phyloP scores from a whole-genome alignment of 2,888 invertebrate genomes.

The Agonopterix heracliana region DNA sequence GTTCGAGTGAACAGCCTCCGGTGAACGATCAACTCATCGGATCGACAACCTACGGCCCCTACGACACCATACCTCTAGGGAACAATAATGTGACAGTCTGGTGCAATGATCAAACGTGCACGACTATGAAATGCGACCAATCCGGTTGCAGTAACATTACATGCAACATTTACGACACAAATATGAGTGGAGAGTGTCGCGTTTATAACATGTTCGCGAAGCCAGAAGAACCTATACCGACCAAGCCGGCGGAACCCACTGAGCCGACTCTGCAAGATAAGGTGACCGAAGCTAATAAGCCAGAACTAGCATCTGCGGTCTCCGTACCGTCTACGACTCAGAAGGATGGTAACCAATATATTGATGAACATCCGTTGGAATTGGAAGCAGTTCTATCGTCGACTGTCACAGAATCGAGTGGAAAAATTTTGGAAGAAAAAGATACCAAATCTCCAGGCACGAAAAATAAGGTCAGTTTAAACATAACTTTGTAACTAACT shows the following conservation, averaged over 20 bases:
- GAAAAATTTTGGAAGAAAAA: conserved; percentile 10
- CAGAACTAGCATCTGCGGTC: conserved; percentile 8
- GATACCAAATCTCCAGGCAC: conserved; percentile 6
- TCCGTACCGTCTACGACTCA: conserved; percentile 11
- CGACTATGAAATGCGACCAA: conserved; percentile 57
- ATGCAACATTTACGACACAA: conserved; percentile 67
- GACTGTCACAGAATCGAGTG: conserved; percentile 30
- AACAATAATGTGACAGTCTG: conserved; percentile 56
- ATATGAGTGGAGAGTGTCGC: conserved; percentile 60
- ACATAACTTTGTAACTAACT: no score
- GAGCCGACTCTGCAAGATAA: conserved; percentile 14
- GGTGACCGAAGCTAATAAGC: conserved; percentile 12
- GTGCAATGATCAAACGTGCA: conserved; percentile 70
- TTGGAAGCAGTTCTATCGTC: conserved; percentile 55
- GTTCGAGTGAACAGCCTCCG: conserved; percentile 29
- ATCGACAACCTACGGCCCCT: conserved; percentile 28
- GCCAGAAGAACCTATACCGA: conserved; percentile 27
- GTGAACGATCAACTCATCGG: conserved; percentile 31
- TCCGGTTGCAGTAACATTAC: conserved; percentile 53
- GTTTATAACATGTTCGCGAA: conserved; percentile 42
- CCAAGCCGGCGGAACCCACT: conserved; percentile 21
- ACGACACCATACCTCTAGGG: conserved; percentile 41
- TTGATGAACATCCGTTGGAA: conserved; percentile 44
- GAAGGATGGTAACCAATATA: conserved; percentile 15
- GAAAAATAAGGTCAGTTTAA: conserved; percentile 28